phyloP scores from a whole-genome alignment of 30 jellyfish, hydroid and myxozoan species.

The Hydra vulgaris region DNA sequence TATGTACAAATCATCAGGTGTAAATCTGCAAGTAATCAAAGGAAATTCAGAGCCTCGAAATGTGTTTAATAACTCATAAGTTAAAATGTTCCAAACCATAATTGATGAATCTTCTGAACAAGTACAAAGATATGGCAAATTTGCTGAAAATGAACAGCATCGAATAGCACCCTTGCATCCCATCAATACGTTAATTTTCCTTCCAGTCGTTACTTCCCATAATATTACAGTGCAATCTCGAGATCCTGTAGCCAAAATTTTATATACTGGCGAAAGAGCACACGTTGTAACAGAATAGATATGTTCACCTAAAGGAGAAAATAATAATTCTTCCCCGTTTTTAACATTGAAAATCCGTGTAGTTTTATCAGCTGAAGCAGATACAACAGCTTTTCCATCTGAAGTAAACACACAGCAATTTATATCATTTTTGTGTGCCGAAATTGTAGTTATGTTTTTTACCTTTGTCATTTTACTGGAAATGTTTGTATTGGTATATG shows the following conservation, averaged over 20 bases:
- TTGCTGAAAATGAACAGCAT: slow-evolving; percentile 69
- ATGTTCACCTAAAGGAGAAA: slow-evolving; percentile 72
- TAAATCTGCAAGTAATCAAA: slow-evolving; percentile 66
- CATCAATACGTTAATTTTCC: slow-evolving; percentile 36
- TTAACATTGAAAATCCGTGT: slow-evolving; percentile 60
- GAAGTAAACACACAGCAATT: slow-evolving; percentile 76
- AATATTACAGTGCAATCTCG: slow-evolving; percentile 63
- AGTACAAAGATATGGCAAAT: slow-evolving; percentile 53
- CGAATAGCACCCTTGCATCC: slow-evolving; percentile 70
- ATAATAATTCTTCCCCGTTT: slow-evolving; percentile 43
- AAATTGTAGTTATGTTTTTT: slow-evolving; percentile 46
- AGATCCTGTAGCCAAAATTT: slow-evolving; percentile 82
- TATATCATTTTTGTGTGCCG: slow-evolving; percentile 68
- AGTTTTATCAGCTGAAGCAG: slow-evolving; percentile 81
- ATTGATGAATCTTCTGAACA: slow-evolving; percentile 70
- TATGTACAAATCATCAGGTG: slow-evolving; percentile 73
- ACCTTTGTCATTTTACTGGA: slow-evolving; percentile 56
- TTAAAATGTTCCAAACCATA: slow-evolving; percentile 56
- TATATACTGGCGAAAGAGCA: slow-evolving; percentile 80
- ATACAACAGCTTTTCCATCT: slow-evolving; percentile 52
- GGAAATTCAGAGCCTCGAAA: slow-evolving; percentile 63
- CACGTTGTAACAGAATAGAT: slow-evolving; percentile 59
- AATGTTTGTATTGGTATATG: too few species aligned
- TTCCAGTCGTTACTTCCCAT: slow-evolving; percentile 78
- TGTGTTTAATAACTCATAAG: slow-evolving; percentile 36